Evolutionary conservation across 2,888 invertebrate genomes (phyloP).

Genomic region (Chironomus riparius): DNA sequence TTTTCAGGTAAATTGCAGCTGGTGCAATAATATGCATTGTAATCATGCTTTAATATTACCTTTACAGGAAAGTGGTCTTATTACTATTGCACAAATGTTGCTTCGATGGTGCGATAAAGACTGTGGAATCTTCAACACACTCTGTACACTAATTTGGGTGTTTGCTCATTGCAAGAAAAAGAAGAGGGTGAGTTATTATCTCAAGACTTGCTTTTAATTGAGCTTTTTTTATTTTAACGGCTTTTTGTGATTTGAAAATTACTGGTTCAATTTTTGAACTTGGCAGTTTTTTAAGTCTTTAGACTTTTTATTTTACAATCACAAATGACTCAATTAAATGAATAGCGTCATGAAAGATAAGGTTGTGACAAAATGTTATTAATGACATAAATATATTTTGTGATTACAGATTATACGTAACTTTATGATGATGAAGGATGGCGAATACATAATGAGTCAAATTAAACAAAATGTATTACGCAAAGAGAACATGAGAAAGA

Average conservation of each 20-base stretch:
- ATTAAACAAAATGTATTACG: slow-evolving; percentile 41
- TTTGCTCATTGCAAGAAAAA: slow-evolving; percentile 44
- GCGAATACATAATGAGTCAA: slow-evolving; percentile 36
- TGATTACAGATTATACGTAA: slow-evolving; percentile 38
- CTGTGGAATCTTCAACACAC: slow-evolving; percentile 51
- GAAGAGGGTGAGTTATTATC: slow-evolving; percentile 33
- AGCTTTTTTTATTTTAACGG: background rate
- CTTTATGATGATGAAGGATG: slow-evolving; percentile 39
- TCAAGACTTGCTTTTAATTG: background rate
- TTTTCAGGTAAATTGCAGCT: slow-evolving; percentile 45
- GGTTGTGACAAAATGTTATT: background rate
- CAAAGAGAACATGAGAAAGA: slow-evolving; percentile 42
- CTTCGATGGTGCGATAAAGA: slow-evolving; percentile 60
- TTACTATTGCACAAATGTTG: slow-evolving; percentile 54
- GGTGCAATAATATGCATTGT: background rate
- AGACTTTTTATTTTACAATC: background rate
- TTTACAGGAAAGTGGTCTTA: slow-evolving; percentile 48
- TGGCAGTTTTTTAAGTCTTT: no score
- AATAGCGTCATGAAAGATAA: background rate
- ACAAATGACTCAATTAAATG: no score
- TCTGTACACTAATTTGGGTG: slow-evolving; percentile 59
- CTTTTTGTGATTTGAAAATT: no score
- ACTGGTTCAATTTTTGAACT: no score
- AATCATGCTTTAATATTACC: slow-evolving; percentile 12
- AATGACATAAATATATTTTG: background rate